Conservation (phyloP, 2,797 vertebrate genomes). For the Caiman crocodilus region DNA sequence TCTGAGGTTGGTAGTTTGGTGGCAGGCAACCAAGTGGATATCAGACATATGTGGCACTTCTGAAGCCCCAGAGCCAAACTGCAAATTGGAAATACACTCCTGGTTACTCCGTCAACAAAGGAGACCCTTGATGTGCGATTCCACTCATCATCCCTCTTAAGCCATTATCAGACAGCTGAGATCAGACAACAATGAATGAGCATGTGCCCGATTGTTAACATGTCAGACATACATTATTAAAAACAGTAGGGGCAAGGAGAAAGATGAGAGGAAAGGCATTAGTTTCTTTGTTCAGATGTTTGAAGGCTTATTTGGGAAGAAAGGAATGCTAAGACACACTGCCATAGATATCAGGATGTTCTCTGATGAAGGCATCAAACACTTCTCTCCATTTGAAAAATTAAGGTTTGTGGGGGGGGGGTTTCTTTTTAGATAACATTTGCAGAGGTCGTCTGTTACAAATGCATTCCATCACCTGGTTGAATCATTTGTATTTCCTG, state of each 20-base stretch:
- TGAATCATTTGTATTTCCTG: not conserved
- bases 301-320: conserved; percentile 59
- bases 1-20: conserved; percentile 54
- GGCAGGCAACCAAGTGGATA: conserved; percentile 45
- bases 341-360: not conserved
- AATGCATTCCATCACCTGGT: conserved; percentile 8
- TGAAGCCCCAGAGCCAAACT: conserved; percentile 64
- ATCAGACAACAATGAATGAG: conserved; percentile 67
- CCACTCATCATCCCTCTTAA: conserved; percentile 67
- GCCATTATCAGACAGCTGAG: conserved; percentile 75
- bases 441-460: not conserved
- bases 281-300: conserved; percentile 55
- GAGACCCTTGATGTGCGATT: conserved; percentile 72
- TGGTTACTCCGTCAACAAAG: conserved; percentile 61
- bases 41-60: conserved; percentile 62
- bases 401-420: not conserved
- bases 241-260: conserved; percentile 65
- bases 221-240: conserved; percentile 74
- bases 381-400: conserved; percentile 22
- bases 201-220: conserved; percentile 69
- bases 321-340: conserved; percentile 35
- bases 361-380: conserved; percentile 27
- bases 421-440: not conserved
- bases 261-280: conserved; percentile 48
- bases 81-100: conserved; percentile 77